These are phyloP conservation scores for Leptinotarsa haldemani DNA, from an alignment of 2,888 invertebrate species.

Conservation along the genomic window DNA sequence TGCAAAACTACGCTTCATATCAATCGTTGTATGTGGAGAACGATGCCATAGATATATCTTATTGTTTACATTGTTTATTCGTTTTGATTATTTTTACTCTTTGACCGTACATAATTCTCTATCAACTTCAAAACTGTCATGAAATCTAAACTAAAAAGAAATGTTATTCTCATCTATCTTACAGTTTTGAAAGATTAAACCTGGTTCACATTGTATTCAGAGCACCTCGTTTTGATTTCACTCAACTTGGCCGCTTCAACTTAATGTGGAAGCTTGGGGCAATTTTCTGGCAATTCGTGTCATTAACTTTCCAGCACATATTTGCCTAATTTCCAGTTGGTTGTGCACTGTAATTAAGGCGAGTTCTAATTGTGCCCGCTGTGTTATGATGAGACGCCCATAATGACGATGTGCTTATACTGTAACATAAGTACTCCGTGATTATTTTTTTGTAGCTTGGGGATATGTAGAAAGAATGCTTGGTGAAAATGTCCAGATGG, in stretches of 20 bases:
- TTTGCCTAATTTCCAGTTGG: slow-evolving; percentile 28
- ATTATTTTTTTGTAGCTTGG: background rate
- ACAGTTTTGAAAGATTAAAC: too few relatives aligned
- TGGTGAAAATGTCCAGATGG: too few relatives aligned
- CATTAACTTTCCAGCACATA: slow-evolving; percentile 31
- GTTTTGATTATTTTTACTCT: too few relatives aligned
- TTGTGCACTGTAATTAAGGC: slow-evolving; percentile 16
- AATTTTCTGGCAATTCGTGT: slow-evolving; percentile 19
- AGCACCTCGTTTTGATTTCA: slow-evolving; percentile 3
- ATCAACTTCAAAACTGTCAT: too few relatives aligned
- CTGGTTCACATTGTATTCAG: background rate
- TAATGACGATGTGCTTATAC: slow-evolving; percentile 17
- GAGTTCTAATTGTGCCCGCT: slow-evolving; percentile 16
- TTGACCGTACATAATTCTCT: too few relatives aligned
- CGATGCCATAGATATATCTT: too few relatives aligned
- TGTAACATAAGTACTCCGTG: background rate
- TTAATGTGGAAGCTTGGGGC: slow-evolving; percentile 18
- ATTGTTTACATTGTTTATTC: too few relatives aligned
- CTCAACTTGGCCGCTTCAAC: slow-evolving; percentile 16
- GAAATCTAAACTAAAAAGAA: too few relatives aligned
- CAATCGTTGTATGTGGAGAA: too few relatives aligned
- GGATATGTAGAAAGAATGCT: too few relatives aligned
- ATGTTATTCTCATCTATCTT: too few relatives aligned
- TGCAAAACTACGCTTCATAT: too few relatives aligned
- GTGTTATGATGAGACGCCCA: slow-evolving; percentile 15